phyloP scores from a whole-genome alignment of 2,113 vertebrate species.

The Daphoenositta chrysoptera region DNA sequence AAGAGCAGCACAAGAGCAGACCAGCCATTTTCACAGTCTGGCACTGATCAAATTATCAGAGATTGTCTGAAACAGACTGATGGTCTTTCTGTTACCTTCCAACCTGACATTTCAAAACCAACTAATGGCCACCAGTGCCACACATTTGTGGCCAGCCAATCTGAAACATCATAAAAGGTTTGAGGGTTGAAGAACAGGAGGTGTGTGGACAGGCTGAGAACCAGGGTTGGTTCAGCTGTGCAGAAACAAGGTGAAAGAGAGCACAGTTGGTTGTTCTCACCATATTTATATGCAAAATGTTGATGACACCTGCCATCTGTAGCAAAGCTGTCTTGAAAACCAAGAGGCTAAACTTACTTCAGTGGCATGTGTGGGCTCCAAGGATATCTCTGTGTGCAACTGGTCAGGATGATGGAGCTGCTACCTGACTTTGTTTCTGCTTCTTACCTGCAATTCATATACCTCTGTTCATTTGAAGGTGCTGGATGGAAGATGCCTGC shows the following conservation, averaged over 20 bases:
- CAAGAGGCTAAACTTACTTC: not conserved
- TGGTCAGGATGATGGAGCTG: not conserved
- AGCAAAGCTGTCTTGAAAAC: not conserved
- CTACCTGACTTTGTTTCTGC: not conserved
- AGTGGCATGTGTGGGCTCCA: not conserved
- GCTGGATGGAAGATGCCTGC: not conserved
- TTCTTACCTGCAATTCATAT: not conserved
- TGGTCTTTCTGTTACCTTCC: not conserved
- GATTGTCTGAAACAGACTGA: not conserved
- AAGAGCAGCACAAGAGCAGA: not conserved
- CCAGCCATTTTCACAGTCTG: not conserved
- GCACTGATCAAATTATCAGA: not conserved
- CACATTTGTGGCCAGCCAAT: not conserved
- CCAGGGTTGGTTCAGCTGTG: not conserved
- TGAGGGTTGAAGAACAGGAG: not conserved
- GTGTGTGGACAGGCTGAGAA: not conserved
- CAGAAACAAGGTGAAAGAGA: not conserved
- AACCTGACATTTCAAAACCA: not conserved
- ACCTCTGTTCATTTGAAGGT: not conserved
- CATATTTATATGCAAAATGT: fast-evolving
- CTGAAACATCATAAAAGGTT: not conserved
- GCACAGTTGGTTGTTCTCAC: not conserved
- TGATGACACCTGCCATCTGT: not conserved
- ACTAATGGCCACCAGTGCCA: fast-evolving
- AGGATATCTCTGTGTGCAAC: not conserved